A percentile compares a stretch with the other conserved stretches of the same genome.
Evolutionary conservation across 2,797 vertebrate genomes (phyloP).

Genomic region (Chaetodon trifasciatus): DNA sequence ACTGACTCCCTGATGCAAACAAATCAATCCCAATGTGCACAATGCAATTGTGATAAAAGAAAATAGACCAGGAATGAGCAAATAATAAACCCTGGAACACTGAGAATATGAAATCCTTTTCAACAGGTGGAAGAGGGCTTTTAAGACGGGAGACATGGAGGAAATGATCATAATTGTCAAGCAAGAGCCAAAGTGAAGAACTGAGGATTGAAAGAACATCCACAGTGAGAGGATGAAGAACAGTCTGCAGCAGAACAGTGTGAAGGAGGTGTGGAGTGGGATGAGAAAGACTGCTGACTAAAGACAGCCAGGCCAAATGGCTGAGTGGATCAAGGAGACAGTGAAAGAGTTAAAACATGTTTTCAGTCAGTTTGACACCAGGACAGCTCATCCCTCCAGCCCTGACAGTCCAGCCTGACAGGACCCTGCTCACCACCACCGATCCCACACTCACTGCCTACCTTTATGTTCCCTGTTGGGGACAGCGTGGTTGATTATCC

Average conservation of each 20-base stretch:
- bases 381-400: conserved; percentile 50
- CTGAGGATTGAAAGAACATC: conserved; percentile 70
- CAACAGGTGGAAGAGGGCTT: conserved; percentile 30
- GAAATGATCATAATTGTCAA: conserved; percentile 47
- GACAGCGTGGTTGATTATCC: conserved; percentile 61
- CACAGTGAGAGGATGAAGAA: conserved; percentile 71
- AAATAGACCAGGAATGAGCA: background rate
- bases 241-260: conserved; percentile 73
- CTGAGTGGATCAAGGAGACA: conserved; percentile 56
- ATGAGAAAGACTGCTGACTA: conserved; percentile 73
- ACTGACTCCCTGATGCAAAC: conserved; percentile 36
- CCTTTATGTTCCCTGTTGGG: conserved; percentile 40
- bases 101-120: conserved; percentile 30
- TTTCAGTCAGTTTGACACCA: conserved; percentile 58
- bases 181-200: conserved; percentile 50
- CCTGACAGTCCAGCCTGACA: conserved; percentile 26
- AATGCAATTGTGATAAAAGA: conserved; percentile 16
- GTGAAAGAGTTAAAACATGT: conserved; percentile 54
- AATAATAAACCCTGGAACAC: conserved; percentile 32
- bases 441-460: conserved; percentile 43
- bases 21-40: conserved; percentile 36
- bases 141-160: conserved; percentile 38
- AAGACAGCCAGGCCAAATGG: conserved; percentile 75
- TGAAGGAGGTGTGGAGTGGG: conserved; percentile 83
- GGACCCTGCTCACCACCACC: conserved; percentile 36